Conservation (phyloP, 1,140 invertebrate genomes). For the Thrips palmi region DNA sequence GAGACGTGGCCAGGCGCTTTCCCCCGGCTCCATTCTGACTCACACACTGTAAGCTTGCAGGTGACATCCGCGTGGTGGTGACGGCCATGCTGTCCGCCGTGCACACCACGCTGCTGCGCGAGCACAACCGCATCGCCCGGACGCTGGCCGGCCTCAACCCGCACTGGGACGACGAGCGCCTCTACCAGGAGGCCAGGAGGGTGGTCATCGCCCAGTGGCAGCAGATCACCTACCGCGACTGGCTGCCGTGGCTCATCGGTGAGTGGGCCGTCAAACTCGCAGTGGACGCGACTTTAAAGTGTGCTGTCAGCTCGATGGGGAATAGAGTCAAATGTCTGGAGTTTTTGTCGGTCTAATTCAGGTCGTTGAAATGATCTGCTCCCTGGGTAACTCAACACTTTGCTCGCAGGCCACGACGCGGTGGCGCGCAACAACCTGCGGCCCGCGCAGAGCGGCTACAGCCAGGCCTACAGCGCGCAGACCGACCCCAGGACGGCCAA, state of each 20-base stretch:
- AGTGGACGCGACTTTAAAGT: too few species aligned
- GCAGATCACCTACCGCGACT: slow-evolving; percentile 77
- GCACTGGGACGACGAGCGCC: slow-evolving; percentile 53
- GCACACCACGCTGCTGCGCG: slow-evolving; percentile 68
- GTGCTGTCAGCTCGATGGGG: too few species aligned
- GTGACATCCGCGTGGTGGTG: slow-evolving; percentile 56
- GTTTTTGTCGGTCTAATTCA: too few species aligned
- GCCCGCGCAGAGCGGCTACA: slow-evolving; percentile 8
- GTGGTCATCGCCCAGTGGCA: slow-evolving; percentile 75
- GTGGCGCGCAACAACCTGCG: neutral
- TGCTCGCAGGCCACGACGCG: slow-evolving; percentile 21
- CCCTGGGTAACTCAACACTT: too few species aligned
- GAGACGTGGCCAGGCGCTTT: too few species aligned
- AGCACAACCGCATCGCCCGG: slow-evolving; percentile 73
- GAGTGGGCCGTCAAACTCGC: slow-evolving; percentile 35
- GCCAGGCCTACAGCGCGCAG: slow-evolving; percentile 29
- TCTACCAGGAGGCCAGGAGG: slow-evolving; percentile 65
- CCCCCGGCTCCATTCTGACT: too few species aligned
- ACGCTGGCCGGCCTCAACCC: slow-evolving; percentile 37
- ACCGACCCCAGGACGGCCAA: slow-evolving; percentile 46
- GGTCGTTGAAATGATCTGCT: too few species aligned
- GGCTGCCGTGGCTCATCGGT: slow-evolving; percentile 63
- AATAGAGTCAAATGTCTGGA: too few species aligned
- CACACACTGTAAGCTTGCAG: too few species aligned
- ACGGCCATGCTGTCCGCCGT: slow-evolving; percentile 59